Percentiles rank a stretch among this genome's conserved stretches.
Evolutionary conservation across 2,888 invertebrate genomes (phyloP).

Genomic region (Spodoptera picta): DNA sequence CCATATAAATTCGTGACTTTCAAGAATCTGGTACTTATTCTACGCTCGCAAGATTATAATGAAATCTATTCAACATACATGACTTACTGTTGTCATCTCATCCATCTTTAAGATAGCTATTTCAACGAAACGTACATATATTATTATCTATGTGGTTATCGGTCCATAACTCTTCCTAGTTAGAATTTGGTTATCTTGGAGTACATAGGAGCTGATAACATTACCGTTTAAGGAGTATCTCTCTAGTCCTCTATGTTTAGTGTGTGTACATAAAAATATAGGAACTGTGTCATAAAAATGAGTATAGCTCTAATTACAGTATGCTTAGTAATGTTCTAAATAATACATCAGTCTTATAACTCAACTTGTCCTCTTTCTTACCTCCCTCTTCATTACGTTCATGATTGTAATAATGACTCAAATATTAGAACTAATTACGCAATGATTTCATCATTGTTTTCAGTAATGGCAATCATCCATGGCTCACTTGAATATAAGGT

Average conservation of each 20-base stretch:
- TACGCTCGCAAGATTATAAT: conserved; percentile 9
- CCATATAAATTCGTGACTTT: conserved; percentile 30
- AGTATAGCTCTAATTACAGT: no score
- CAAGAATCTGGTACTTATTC: conserved; percentile 17
- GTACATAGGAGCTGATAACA: background rate
- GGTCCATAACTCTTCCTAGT: conserved; percentile 22
- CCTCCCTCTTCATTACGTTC: no score
- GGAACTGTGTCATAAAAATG: no score
- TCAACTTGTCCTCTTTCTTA: no score
- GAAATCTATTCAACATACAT: conserved; percentile 9
- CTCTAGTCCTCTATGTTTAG: background rate
- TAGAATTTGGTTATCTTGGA: conserved; percentile 11
- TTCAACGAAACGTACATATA: conserved; percentile 6
- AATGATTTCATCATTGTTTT: conserved; percentile 29
- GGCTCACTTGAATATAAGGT: no score
- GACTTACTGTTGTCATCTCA: conserved; percentile 19
- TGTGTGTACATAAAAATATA: background rate
- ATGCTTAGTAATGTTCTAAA: no score
- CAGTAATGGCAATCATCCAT: background rate
- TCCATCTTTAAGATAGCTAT: conserved; percentile 32
- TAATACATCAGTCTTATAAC: no score
- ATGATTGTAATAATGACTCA: conserved; percentile 18
- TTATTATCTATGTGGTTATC: conserved; percentile 19
- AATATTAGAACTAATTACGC: conserved; percentile 21
- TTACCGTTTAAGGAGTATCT: background rate